Evolutionary conservation across 2,113 vertebrate genomes (phyloP).

Genomic region (Actenoides lindsayi): DNA sequence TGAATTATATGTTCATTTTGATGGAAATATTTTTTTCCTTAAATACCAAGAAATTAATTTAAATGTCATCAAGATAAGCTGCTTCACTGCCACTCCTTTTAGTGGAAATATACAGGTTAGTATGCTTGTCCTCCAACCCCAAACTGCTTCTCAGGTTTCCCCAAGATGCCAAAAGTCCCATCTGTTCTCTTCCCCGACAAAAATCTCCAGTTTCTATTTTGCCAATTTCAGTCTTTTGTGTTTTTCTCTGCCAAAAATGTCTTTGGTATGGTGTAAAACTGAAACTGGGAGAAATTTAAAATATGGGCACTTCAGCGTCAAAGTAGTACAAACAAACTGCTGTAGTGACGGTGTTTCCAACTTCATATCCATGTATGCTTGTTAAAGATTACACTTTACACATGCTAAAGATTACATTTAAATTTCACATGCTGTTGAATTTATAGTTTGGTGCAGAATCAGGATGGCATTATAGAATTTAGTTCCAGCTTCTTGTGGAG

Average conservation of each 20-base stretch:
- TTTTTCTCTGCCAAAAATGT: not conserved
- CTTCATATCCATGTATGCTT: not conserved
- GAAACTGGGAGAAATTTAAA: not conserved
- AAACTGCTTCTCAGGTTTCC: not conserved
- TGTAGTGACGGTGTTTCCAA: not conserved
- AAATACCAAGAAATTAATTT: not conserved
- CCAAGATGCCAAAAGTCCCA: slow-evolving; percentile 40
- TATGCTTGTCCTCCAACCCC: not conserved
- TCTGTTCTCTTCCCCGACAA: slow-evolving; percentile 40
- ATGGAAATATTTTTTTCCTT: not conserved
- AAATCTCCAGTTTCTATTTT: not conserved
- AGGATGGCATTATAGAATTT: not conserved
- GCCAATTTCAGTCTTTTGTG: not conserved
- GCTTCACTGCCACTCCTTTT: not conserved
- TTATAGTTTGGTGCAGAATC: not conserved
- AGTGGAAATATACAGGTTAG: not conserved
- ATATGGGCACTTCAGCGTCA: not conserved
- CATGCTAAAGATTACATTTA: not conserved
- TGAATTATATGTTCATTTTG: not conserved
- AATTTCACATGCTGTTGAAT: not conserved
- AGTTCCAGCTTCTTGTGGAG: not conserved
- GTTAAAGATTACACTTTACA: not conserved
- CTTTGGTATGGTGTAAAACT: slow-evolving; percentile 3
- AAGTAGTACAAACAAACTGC: not conserved
- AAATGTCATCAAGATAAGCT: not conserved